A percentile compares a stretch with the other conserved stretches of the same genome.
Conservation (phyloP, 2,113 vertebrate genomes). For the Circaetus gallicus region DNA sequence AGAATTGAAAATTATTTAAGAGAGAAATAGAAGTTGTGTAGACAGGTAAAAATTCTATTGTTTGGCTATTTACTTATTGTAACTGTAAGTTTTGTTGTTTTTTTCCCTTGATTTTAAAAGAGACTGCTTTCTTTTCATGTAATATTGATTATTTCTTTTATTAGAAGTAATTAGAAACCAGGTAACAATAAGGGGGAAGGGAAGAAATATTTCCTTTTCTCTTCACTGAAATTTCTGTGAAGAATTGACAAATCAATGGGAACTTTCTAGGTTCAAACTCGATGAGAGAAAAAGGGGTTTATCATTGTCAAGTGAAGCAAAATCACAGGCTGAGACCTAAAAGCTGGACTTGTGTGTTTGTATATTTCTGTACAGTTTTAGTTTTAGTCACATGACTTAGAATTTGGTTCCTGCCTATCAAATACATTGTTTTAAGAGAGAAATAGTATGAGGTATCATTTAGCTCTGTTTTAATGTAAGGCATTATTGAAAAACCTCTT, state of each 20-base stretch:
- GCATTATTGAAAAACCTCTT: background rate
- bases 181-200: background rate
- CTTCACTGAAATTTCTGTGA: background rate
- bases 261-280: background rate
- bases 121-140: background rate
- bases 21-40: background rate
- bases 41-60: background rate
- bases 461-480: background rate
- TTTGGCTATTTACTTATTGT: background rate
- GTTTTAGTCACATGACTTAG: background rate
- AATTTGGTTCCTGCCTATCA: background rate
- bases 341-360: background rate
- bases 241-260: background rate
- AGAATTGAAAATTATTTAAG: background rate
- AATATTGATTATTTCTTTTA: background rate
- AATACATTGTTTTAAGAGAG: background rate
- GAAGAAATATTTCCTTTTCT: background rate
- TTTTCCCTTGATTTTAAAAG: background rate
- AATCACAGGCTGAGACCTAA: background rate
- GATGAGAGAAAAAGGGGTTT: background rate
- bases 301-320: background rate
- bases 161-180: background rate
- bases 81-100: accelerated
- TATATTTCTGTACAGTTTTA: background rate
- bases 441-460: background rate